A percentile compares a stretch with the other conserved stretches of the same genome.
These are phyloP conservation scores for Aspiorhynchus laticeps DNA, from an alignment of 2,113 vertebrate genomes.

Conservation along the genomic window DNA sequence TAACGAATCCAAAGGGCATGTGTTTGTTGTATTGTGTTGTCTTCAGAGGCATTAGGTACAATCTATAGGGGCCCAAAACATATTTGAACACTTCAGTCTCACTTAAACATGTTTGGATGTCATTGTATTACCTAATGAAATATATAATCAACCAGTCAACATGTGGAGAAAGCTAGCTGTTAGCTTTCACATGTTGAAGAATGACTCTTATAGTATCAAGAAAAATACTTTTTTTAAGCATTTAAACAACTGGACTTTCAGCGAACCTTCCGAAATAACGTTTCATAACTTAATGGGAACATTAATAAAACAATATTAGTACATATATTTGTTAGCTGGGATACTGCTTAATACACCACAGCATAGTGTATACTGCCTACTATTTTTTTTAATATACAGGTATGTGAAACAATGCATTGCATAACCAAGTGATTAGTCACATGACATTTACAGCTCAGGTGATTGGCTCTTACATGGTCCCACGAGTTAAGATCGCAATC, in stretches of 20 bases:
- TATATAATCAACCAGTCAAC: background rate
- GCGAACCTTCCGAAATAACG: too few species aligned
- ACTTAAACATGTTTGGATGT: background rate
- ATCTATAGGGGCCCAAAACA: background rate
- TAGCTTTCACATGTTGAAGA: too few species aligned
- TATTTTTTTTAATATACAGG: background rate
- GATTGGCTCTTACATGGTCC: background rate
- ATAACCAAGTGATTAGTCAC: background rate
- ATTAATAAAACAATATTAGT: too few species aligned
- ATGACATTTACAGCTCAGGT: background rate
- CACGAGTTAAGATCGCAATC: background rate
- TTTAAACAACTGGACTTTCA: too few species aligned
- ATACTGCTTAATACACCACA: background rate
- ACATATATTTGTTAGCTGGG: background rate
- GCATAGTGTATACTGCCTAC: background rate
- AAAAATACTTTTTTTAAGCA: too few species aligned
- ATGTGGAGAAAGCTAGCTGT: too few species aligned
- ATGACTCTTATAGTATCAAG: too few species aligned
- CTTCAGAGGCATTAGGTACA: background rate
- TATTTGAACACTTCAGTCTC: background rate
- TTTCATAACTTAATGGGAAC: too few species aligned
- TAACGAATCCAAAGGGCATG: background rate
- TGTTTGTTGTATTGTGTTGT: background rate
- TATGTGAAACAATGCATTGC: background rate
- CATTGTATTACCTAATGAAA: background rate